Evolutionary conservation across 2,888 invertebrate genomes (phyloP).

Genomic region (Temnothorax unifasciatus): DNA sequence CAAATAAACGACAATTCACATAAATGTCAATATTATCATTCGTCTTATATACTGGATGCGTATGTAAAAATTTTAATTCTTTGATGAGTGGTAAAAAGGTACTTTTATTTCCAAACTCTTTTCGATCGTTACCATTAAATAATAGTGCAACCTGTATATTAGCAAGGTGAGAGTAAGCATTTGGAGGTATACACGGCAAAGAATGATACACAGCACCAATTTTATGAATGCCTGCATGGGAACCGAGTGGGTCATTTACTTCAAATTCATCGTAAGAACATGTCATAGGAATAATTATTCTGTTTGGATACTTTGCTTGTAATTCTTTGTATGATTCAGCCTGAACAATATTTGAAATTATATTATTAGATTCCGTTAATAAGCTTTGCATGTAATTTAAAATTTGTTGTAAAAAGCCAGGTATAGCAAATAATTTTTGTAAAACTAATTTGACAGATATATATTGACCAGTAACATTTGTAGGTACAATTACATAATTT

Average conservation of each 20-base stretch:
- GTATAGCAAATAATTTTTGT: too few species aligned
- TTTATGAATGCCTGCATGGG: not conserved
- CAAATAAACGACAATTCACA: slow-evolving; percentile 45
- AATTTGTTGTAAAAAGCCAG: too few species aligned
- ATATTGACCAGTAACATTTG: too few species aligned
- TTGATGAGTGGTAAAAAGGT: slow-evolving; percentile 56
- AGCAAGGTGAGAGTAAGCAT: not conserved
- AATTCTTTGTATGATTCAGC: slow-evolving; percentile 2
- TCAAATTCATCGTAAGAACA: slow-evolving; percentile 11
- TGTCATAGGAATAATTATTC: slow-evolving; percentile 19
- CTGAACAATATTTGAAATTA: not conserved
- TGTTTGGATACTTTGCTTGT: not conserved
- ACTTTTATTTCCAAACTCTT: slow-evolving; percentile 50
- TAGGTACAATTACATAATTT: too few species aligned
- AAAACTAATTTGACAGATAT: too few species aligned
- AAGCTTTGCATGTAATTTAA: too few species aligned
- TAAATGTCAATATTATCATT: slow-evolving; percentile 48
- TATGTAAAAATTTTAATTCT: slow-evolving; percentile 14
- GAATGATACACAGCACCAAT: slow-evolving; percentile 10
- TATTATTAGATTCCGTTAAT: too few species aligned
- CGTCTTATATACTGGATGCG: slow-evolving; percentile 11
- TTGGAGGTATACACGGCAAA: not conserved
- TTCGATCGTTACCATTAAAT: slow-evolving; percentile 48
- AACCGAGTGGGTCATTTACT: not conserved
- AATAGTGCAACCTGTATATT: slow-evolving; percentile 50